These are phyloP conservation scores for Apis dorsata DNA, from an alignment of 1,140 invertebrate species.

Conservation along the genomic window DNA sequence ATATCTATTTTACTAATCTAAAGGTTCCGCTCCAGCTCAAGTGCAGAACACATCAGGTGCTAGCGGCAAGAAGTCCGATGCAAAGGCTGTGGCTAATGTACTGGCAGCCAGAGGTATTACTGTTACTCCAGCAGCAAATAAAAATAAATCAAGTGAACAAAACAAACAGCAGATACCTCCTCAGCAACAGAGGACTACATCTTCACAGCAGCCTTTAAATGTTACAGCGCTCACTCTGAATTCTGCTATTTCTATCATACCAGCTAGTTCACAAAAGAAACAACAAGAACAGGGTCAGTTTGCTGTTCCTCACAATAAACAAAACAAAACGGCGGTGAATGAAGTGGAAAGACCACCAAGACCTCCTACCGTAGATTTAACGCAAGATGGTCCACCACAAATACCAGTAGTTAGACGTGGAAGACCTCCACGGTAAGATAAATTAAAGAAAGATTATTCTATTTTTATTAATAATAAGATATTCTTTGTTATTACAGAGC, in stretches of 20 bases:
- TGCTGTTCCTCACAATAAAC: conserved; percentile 78
- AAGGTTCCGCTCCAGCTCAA: conserved; percentile 78
- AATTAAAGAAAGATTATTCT: background rate
- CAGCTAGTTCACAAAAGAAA: conserved; percentile 77
- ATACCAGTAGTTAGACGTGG: conserved; percentile 71
- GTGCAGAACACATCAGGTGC: conserved; percentile 68
- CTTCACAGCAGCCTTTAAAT: conserved; percentile 68
- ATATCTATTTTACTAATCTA: conserved; percentile 72
- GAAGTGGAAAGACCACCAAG: conserved; percentile 80
- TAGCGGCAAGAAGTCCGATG: conserved; percentile 82
- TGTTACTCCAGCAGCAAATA: conserved; percentile 83
- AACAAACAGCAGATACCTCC: conserved; percentile 67
- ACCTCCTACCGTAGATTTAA: conserved; percentile 82
- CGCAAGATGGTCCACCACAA: conserved; percentile 77
- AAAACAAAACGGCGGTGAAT: conserved; percentile 66
- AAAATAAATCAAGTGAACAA: conserved; percentile 70
- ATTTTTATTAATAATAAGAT: background rate
- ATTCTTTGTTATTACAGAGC: conserved; percentile 54
- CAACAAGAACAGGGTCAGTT: conserved; percentile 76
- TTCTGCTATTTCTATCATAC: conserved; percentile 86
- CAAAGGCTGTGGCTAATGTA: conserved; percentile 87
- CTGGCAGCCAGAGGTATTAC: conserved; percentile 88
- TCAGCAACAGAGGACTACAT: conserved; percentile 62
- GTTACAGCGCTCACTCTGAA: conserved; percentile 84
- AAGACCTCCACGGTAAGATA: conserved; percentile 72